Conservation (phyloP, 2,113 vertebrate species). For the Microtus montanus region DNA sequence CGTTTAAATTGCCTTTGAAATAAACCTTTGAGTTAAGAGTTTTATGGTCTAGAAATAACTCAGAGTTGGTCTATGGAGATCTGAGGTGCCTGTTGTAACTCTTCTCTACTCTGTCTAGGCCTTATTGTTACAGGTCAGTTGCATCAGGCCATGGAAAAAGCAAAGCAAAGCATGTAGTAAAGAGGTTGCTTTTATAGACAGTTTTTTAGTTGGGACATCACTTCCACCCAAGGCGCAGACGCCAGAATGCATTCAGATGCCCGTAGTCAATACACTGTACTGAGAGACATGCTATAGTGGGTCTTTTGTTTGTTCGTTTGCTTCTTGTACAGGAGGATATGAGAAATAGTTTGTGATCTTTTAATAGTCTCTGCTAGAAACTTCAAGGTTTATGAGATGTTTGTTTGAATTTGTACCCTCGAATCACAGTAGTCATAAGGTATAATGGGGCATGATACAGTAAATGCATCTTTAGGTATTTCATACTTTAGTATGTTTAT, state of each 20-base stretch:
- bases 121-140: background rate
- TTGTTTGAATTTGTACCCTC: background rate
- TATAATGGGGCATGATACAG: background rate
- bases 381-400: background rate
- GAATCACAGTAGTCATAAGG: background rate
- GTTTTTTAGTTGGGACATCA: background rate
- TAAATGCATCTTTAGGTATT: background rate
- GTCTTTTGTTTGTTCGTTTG: background rate
- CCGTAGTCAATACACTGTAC: background rate
- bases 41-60: background rate
- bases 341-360: conserved; percentile 9
- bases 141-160: background rate
- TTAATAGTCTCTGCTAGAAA: background rate
- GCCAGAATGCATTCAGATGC: background rate
- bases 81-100: background rate
- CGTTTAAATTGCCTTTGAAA: background rate
- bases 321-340: background rate
- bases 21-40: background rate
- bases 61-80: rapidly evolving
- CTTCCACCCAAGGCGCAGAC: background rate
- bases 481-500: background rate
- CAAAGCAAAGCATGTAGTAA: background rate
- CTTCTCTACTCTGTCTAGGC: rapidly evolving
- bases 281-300: background rate
- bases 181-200: background rate